A percentile compares a stretch with the other conserved stretches of the same genome.
phyloP scores from a whole-genome alignment of 1,140 invertebrate genomes.

The Oreohelix idahoensis region DNA sequence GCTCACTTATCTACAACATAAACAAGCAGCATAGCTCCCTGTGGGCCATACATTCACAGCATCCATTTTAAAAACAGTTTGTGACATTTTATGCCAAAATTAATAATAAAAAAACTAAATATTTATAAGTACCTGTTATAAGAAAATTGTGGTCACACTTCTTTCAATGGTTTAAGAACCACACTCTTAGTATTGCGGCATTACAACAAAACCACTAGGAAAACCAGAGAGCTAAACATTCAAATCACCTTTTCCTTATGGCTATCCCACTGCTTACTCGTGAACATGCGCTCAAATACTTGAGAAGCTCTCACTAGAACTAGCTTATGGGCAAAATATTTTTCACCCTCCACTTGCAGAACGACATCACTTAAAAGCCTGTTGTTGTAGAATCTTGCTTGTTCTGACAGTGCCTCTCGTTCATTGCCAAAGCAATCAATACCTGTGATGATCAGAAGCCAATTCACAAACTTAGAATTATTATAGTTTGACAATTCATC shows the following conservation, averaged over 20 bases:
- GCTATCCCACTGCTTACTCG: constrained; percentile 68
- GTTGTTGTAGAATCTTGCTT: constrained; percentile 73
- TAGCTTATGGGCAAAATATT: constrained; percentile 72
- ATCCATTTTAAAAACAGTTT: no score
- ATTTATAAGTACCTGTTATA: no score
- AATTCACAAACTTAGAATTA: not conserved
- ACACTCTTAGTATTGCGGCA: no score
- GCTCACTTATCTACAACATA: no score
- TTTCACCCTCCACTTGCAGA: constrained; percentile 70
- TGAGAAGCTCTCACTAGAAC: constrained; percentile 72
- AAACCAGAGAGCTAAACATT: not conserved
- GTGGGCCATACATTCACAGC: no score
- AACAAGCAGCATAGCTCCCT: no score
- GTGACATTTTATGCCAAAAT: no score
- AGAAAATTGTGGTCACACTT: no score
- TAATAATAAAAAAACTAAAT: no score
- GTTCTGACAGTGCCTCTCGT: constrained; percentile 70
- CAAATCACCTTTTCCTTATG: constrained; percentile 28
- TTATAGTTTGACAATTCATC: no score
- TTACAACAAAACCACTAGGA: no score
- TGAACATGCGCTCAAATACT: constrained; percentile 74
- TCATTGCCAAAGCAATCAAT: constrained; percentile 74
- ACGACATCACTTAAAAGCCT: constrained; percentile 71
- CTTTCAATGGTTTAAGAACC: no score
- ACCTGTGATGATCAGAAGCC: constrained; percentile 31